These are phyloP conservation scores for Sibirionetta formosa DNA, from an alignment of 2,797 vertebrate species.

Conservation along the genomic window DNA sequence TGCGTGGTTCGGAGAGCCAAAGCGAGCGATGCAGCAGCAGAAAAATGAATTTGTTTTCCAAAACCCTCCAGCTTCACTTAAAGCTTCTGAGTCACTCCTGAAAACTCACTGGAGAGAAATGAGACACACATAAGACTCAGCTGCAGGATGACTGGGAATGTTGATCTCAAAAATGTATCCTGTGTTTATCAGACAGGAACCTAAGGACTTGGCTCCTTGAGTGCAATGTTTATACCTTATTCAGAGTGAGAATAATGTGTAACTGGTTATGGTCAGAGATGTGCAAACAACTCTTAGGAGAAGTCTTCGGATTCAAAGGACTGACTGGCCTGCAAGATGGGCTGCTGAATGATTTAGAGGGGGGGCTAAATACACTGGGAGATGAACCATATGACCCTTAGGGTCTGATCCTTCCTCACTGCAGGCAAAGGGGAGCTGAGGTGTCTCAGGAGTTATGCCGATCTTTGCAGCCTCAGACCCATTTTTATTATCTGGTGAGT, in stretches of 20 bases:
- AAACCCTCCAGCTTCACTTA: not conserved
- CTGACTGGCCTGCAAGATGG: not conserved
- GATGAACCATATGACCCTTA: not conserved
- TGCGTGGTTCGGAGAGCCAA: not conserved
- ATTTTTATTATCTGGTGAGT: not conserved
- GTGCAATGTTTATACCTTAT: not conserved
- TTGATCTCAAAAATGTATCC: not conserved
- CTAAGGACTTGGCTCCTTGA: not conserved
- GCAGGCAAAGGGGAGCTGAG: not conserved
- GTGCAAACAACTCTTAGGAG: not conserved
- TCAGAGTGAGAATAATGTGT: not conserved
- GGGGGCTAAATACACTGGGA: not conserved
- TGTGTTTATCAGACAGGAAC: slow-evolving; percentile 32
- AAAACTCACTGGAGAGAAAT: slow-evolving; percentile 1
- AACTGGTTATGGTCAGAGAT: not conserved
- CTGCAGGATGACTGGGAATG: not conserved
- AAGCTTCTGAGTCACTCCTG: not conserved
- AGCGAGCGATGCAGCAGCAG: not conserved
- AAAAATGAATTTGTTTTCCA: not conserved
- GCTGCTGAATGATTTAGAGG: not conserved
- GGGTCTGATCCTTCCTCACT: not conserved
- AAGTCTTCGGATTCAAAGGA: not conserved
- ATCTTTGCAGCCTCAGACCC: not conserved
- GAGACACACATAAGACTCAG: not conserved
- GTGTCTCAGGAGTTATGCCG: not conserved